Evolutionary conservation across 2,797 vertebrate species (phyloP).

Genomic region (Halcyon leucocephala): DNA sequence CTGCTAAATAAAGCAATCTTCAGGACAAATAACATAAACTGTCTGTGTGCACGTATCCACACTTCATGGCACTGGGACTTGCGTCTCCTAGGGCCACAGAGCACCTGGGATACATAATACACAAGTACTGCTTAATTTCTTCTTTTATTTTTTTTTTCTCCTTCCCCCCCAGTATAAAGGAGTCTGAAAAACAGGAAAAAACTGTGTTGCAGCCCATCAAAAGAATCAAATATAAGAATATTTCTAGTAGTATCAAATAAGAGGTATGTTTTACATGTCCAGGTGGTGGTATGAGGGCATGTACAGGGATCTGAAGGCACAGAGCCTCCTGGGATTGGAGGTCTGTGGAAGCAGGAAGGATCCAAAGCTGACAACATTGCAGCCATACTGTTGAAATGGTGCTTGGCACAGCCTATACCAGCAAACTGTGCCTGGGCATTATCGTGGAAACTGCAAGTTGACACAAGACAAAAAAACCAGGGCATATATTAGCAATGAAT

Average conservation of each 20-base stretch:
- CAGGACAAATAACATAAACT: not conserved
- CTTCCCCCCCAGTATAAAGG: not conserved
- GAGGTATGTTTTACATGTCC: not conserved
- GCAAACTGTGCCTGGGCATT: not conserved
- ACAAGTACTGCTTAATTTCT: not conserved
- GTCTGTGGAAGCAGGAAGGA: not conserved
- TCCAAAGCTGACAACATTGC: not conserved
- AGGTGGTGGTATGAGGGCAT: not conserved
- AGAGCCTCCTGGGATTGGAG: not conserved
- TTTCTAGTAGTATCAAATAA: not conserved
- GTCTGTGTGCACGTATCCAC: not conserved
- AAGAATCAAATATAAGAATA: not conserved
- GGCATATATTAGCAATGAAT: not conserved
- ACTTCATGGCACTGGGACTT: not conserved
- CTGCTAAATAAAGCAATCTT: not conserved
- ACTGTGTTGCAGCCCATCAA: not conserved
- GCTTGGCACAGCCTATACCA: not conserved
- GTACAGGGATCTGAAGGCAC: not conserved
- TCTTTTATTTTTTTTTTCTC: not conserved
- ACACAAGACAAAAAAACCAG: not conserved
- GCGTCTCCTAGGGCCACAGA: not conserved
- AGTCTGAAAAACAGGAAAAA: not conserved
- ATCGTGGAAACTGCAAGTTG: not conserved
- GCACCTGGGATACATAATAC: not conserved
- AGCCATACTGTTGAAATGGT: not conserved